Base-by-base conservation (phyloP, 2,888 invertebrate species). In the Antitype chi region DNA sequence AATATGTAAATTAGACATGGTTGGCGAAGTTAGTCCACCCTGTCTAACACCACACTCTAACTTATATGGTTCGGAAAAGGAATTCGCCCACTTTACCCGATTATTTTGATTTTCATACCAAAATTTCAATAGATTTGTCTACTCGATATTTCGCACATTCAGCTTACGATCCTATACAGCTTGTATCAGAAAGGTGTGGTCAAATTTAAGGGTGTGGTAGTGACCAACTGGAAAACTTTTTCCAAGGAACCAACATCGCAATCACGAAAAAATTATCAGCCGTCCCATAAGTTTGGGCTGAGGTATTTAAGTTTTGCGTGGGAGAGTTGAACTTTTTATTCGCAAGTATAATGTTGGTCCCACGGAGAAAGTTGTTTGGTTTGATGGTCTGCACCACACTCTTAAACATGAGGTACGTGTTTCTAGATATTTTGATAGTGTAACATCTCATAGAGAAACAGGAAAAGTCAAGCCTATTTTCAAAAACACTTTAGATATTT, bases 401-500 rank as follows among this genome's bases (percentile, higher is more conserved):
- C 2, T 60, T 9, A 20, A 11, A 20, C 11, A 60, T 2, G 20
- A 17, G 9, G 59, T 17, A 17, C 17, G 17, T 28, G 7, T 17
- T 32, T 23, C 62, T 23, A 23, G 7, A 62, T 62, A 60, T 60
- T 20, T 28, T 28, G 20, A 28, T 28, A 28, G 5, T 11, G 5
- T 28, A 28, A 60, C 28, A 11, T 20, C 9, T 13, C 20, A 9
- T 28, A 20, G 4, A 23, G 17, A n/a, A 43, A 38, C 32, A 63
- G 25, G 25, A 49, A 68, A 67, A 55, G 20, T 11, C 9, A 25
- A n/a, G 9, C 20, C 47, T 64, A 81, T 81, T 81, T 68, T 55
- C 11, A 38, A 70, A 59, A 82, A 49, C 62, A 70, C 47, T 72
- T 5, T 28, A 57, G 60, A 23, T 77, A 70, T 77, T 59, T 74